Percentiles rank a stretch among this genome's conserved stretches.
phyloP scores from a whole-genome alignment of 2,888 invertebrate species.

The Poecilus cupreus region DNA sequence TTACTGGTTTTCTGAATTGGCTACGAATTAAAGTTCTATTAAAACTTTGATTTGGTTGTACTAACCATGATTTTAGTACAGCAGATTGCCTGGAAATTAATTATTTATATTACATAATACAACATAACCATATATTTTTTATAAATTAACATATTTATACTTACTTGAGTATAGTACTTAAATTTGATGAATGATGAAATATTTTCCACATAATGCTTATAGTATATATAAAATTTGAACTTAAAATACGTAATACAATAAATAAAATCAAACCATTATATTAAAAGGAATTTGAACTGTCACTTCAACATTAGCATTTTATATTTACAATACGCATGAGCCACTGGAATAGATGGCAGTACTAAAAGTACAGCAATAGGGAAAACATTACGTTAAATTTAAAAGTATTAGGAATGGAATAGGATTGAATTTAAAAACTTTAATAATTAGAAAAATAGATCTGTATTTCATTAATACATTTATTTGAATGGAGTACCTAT shows the following conservation, averaged over 20 bases:
- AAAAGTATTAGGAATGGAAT: too few relatives aligned
- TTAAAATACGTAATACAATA: background rate
- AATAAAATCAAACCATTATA: conserved; percentile 13
- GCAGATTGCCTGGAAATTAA: conserved; percentile 51
- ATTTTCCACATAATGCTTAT: conserved; percentile 62
- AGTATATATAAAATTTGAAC: background rate
- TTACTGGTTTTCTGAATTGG: conserved; percentile 48
- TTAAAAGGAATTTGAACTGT: conserved; percentile 30
- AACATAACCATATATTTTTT: conserved; percentile 47
- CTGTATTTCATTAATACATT: too few relatives aligned
- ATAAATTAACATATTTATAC: conserved; percentile 6
- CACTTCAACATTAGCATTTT: conserved; percentile 32
- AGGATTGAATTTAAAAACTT: too few relatives aligned
- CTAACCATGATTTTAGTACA: conserved; percentile 52
- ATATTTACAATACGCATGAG: too few relatives aligned
- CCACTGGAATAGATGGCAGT: too few relatives aligned
- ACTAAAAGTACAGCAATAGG: too few relatives aligned
- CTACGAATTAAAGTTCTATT: conserved; percentile 52
- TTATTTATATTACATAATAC: conserved; percentile 50
- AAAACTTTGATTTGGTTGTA: conserved; percentile 47
- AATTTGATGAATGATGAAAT: conserved; percentile 61
- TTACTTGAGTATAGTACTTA: conserved; percentile 31
- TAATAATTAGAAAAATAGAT: too few relatives aligned
- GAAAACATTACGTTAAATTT: too few relatives aligned
- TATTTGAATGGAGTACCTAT: too few relatives aligned